Evolutionary conservation across 2,888 invertebrate genomes (phyloP).

Genomic region (Caenorhabditis zanzibari): DNA sequence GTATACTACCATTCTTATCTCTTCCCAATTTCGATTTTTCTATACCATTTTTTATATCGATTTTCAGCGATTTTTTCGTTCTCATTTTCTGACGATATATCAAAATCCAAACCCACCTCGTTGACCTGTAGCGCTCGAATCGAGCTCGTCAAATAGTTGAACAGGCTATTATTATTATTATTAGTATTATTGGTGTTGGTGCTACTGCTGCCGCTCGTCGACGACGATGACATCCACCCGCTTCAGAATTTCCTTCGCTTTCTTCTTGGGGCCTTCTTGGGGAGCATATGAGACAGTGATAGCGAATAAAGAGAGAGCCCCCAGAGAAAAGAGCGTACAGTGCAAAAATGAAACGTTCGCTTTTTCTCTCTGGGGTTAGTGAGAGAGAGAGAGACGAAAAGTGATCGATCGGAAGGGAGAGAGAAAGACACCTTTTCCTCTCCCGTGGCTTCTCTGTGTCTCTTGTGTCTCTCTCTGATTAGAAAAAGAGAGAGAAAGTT

Average conservation of each 20-base stretch:
- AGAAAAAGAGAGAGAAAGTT: background rate
- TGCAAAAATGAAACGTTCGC: conserved; percentile 2
- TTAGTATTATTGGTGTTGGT: too few relatives aligned
- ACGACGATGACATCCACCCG: conserved; percentile 34
- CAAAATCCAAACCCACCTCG: conserved; percentile 21
- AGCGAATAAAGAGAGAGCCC: background rate
- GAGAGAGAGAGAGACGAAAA: background rate
- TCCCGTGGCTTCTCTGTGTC: conserved; percentile 20
- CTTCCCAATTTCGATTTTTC: too few relatives aligned
- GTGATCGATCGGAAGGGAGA: background rate
- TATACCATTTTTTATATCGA: too few relatives aligned
- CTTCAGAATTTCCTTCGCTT: background rate
- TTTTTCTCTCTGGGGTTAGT: background rate
- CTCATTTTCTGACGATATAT: too few relatives aligned
- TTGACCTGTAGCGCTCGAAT: conserved; percentile 39
- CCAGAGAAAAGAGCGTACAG: background rate
- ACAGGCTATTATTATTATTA: conserved; percentile 8
- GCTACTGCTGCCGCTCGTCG: background rate
- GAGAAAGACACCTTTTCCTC: conserved; percentile 14
- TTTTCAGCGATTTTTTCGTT: background rate
- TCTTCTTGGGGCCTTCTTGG: too few relatives aligned
- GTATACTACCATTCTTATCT: too few relatives aligned
- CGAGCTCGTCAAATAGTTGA: conserved; percentile 54
- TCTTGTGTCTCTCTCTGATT: background rate
- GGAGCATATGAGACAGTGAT: background rate